A percentile compares a stretch with the other conserved stretches of the same genome.
Conservation (phyloP, 1,140 invertebrate species). For the Drosophila pseudoananassae region DNA sequence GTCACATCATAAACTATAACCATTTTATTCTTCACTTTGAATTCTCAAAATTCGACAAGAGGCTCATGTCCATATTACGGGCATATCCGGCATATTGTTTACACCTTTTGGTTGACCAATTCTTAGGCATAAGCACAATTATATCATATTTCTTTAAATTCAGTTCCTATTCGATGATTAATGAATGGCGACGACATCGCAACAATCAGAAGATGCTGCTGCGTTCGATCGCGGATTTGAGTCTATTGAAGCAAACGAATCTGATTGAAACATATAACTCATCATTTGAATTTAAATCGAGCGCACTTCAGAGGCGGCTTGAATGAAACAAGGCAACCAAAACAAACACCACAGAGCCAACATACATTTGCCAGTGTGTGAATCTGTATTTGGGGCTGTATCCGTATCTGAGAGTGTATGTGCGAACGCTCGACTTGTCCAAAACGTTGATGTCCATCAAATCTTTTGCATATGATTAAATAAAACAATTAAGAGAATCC, state of each 20-base stretch:
- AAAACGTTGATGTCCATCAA: conserved; percentile 74
- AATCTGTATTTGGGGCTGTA: conserved; percentile 1
- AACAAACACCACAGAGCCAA: conserved; percentile 49
- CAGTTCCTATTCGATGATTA: conserved; percentile 75
- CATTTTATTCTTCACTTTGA: conserved; percentile 1
- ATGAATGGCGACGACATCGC: conserved; percentile 54
- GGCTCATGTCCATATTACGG: conserved; percentile 6
- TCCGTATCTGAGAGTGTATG: conserved; percentile 13
- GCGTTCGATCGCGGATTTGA: conserved; percentile 17
- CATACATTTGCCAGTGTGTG: background rate
- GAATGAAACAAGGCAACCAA: conserved; percentile 45
- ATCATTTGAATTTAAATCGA: conserved; percentile 59
- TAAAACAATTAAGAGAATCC: conserved; percentile 81
- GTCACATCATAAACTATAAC: background rate
- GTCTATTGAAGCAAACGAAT: conserved; percentile 46
- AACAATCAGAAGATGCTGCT: conserved; percentile 47
- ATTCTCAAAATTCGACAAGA: conserved; percentile 15
- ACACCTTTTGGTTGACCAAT: conserved; percentile 51
- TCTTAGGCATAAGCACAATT: conserved; percentile 54
- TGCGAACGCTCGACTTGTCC: conserved; percentile 54
- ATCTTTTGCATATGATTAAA: conserved; percentile 80
- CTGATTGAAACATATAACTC: conserved; percentile 60
- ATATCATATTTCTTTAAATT: conserved; percentile 54
- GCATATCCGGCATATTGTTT: conserved; percentile 71
- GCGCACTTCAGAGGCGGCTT: conserved; percentile 29